Evolutionary conservation across 1,140 invertebrate genomes (phyloP), one percentile per base, ranked within the genome.

Genomic region (Drosophila simulans): DNA sequence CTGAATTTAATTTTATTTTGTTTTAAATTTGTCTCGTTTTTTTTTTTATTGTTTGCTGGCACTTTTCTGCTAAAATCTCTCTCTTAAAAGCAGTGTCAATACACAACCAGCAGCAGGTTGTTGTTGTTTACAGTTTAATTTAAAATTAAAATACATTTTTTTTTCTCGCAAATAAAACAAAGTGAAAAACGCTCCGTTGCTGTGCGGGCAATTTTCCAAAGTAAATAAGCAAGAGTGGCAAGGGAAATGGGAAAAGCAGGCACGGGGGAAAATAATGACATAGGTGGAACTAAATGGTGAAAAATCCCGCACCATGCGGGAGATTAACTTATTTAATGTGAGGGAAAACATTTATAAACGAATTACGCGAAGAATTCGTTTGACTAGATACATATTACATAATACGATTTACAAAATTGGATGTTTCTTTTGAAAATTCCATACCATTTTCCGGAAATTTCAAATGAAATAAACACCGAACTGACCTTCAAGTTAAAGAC

Each of bases 141-240:
- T 86, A 52, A 85, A 86, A 82, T 86, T 86, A 63, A 88, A 86
- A 86, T 68, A 76, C 39, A 81, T 63, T 79, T 75, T 66, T 66
- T 53, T 55, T 54, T 35, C 49, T 43, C 4, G 34, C 68, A 72
- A 72, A 60, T 72, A 72, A 72, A 70, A 70, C 54, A 57, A 76
- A 71, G 60, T 54, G 46, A 60, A 69, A 74, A 39, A 52, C 37
- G 59, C 55, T 53, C 46, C 40, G 54, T 53, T 77, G 69, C 62
- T 81, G 63, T 69, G 66, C 77, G 63, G 72, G 72, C 68, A 73
- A 80, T 85, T 84, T 84, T 80, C 77, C 82, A 81, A 86, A 74
- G 65, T 86, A 85, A 85, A 88, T 77, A 82, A 62, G 39, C 68
- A 43, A 51, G 39, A 62, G 39, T 34, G 34, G 39, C 10, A 8